Evolutionary conservation across 2,113 vertebrate genomes (phyloP), one percentile per base, ranked within the genome.

Genomic region (Lichenostomus cassidix): DNA sequence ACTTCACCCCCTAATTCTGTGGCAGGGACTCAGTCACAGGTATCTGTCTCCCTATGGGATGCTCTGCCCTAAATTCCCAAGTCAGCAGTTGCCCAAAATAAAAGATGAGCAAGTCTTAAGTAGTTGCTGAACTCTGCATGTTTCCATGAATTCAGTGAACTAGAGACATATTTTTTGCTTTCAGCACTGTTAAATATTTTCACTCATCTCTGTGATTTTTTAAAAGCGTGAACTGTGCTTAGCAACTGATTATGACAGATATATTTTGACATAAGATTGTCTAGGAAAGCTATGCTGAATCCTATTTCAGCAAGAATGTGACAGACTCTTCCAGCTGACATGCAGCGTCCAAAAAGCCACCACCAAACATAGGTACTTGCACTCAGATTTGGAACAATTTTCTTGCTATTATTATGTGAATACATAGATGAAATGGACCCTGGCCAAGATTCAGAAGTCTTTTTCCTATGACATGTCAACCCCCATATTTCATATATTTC

Each of bases 101-200:
- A 69, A 79, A 85, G 19, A 63, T 17, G 10, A 67, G 3, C 2
- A 76, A 37, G 15, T 44, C 37, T 68, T 41, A 56, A 60, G 29
- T 18, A 18, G 4, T 27, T 87, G 58, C 29, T 62, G 60, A 93
- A 83, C 41, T 49, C 37, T 7, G 10, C 7, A 12, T 62, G 15
- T 84, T 56, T 90, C 73, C 6, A 73, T n/a, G 0, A 84, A 65
- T 76, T 83, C 75, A 73, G 13, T 46, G 29, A 93, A 60, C n/a
- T 52, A 78, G 31, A 64, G 35, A 70, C 15, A 49, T 28, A 15
- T 7, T 24, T 89, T 68, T 84, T 79, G 10, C 23, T 84, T 90
- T 79, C 41, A 52, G 37, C 29, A 29, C n/a, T 65, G 37, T 74
- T 80, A 93, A 88, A 88, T 83, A 80, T 96, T 94, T 93, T 76